These are phyloP conservation scores for Typhlichthys eigenmanni DNA, from an alignment of 2,797 vertebrate genomes.

Conservation along the genomic window DNA sequence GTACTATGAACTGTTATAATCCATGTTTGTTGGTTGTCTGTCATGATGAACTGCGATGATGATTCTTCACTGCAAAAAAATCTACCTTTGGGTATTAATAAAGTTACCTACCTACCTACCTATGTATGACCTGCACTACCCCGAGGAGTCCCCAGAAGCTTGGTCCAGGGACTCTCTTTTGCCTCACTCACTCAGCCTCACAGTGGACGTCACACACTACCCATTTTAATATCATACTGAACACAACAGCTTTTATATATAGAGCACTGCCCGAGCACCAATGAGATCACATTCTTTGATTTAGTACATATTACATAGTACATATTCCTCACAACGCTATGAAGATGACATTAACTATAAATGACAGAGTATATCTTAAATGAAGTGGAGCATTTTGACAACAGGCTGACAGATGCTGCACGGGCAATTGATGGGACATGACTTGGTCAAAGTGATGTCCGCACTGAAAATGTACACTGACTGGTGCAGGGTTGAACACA, in stretches of 20 bases:
- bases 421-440: slow-evolving; percentile 41
- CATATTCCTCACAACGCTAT: slow-evolving; percentile 25
- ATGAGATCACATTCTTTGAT: slow-evolving; percentile 18
- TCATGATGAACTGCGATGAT: too few species aligned
- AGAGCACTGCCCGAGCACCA: slow-evolving; percentile 7
- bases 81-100: too few species aligned
- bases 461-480: slow-evolving; percentile 46
- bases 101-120: too few species aligned
- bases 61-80: too few species aligned
- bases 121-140: too few species aligned
- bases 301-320: slow-evolving; percentile 35
- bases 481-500: slow-evolving; percentile 41
- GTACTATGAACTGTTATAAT: too few species aligned
- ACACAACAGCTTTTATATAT: too few species aligned
- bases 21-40: too few species aligned
- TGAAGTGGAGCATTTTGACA: slow-evolving; percentile 45
- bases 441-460: slow-evolving; percentile 48
- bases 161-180: neutral
- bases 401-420: slow-evolving; percentile 51
- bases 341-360: slow-evolving; percentile 45
- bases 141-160: too few species aligned
- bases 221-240: too few species aligned
- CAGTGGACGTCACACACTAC: slow-evolving; percentile 27
- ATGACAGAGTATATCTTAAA: slow-evolving; percentile 55
- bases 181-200: slow-evolving; percentile 12